Evolutionary conservation across 2,888 invertebrate genomes (phyloP).

Genomic region (Andrena bucephala): DNA sequence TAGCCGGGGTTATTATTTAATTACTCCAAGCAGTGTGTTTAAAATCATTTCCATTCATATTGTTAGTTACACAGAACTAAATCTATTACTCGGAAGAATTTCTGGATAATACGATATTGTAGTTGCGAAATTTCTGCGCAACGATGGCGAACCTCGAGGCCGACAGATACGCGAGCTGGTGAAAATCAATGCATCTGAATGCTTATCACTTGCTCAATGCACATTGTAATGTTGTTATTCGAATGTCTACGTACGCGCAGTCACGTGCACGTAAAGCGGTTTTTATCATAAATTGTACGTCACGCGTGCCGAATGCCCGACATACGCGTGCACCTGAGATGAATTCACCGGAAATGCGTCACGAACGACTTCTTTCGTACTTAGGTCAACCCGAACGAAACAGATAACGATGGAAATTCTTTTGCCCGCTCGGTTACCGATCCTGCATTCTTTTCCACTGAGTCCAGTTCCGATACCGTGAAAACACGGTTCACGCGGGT

Average conservation of each 20-base stretch:
- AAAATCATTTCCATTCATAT: neutral
- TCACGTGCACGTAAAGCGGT: neutral
- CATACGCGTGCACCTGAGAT: conserved; percentile 49
- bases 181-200: conserved; percentile 8
- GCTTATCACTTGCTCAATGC: conserved; percentile 7
- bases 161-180: conserved; percentile 8
- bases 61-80: neutral
- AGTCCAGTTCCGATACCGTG: neutral
- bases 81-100: neutral
- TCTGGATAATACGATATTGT: neutral
- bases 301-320: conserved; percentile 32
- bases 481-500: conserved; percentile 1
- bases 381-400: neutral
- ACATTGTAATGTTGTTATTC: conserved; percentile 10
- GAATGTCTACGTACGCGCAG: conserved; percentile 7
- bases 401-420: conserved; percentile 31
- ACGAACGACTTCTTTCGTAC: conserved; percentile 29
- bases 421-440: neutral
- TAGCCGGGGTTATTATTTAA: too few species aligned
- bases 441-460: neutral
- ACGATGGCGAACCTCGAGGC: neutral
- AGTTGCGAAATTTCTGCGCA: neutral
- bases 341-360: conserved; percentile 63
- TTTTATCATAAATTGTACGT: conserved; percentile 30
- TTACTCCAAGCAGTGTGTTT: too few species aligned